Evolutionary conservation across 2,888 invertebrate species (phyloP), one percentile per base, ranked within the genome.

Genomic region (Ochropacha duplaris): DNA sequence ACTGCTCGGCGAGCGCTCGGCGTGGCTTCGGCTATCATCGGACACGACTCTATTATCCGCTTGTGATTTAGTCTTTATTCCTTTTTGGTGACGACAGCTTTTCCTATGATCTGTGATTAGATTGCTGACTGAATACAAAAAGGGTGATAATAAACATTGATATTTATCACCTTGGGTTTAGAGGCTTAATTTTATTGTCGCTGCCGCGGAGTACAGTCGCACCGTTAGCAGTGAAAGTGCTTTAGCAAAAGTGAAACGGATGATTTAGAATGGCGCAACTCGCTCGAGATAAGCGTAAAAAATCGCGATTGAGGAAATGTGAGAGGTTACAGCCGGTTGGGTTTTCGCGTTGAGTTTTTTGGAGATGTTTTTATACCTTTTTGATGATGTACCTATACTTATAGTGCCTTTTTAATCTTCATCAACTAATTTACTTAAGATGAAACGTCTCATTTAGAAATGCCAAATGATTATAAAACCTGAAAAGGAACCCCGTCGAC

Each of bases 191-290:
- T 81, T 67, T 76, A 69, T 76, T 78, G 79, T 60, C 71, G 68
- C 70, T 68, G 69, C 65, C 64, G 61, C 59, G 59, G 59, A 60
- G 69, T 60, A 69, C 54, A 44, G 54, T 66, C 73, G 76, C 81
- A 86, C 89, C 88, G 90, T 90, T 88, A 87, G 79, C 86, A 88
- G 92, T 90, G 91, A 91, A 91, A 91, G 91, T 90, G 84, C 74
- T 79, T 74, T 62, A 72, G 84, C 87, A 90, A 91, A 91, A 92
- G 91, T 92, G 92, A 92, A 91, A 92, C 89, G 86, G 81, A 81
- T 79, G 84, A 83, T 81, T 82, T 81, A 73, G 74, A 82, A 77
- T 85, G 83, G 81, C 83, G 81, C 84, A 85, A 86, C 79, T 77
- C 69, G 79, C 72, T 78, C 74, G 81, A 84, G 86, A 86, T 85